Conservation (phyloP, 64 coral and sea anemone genomes). For the Stylophora pistillata region DNA sequence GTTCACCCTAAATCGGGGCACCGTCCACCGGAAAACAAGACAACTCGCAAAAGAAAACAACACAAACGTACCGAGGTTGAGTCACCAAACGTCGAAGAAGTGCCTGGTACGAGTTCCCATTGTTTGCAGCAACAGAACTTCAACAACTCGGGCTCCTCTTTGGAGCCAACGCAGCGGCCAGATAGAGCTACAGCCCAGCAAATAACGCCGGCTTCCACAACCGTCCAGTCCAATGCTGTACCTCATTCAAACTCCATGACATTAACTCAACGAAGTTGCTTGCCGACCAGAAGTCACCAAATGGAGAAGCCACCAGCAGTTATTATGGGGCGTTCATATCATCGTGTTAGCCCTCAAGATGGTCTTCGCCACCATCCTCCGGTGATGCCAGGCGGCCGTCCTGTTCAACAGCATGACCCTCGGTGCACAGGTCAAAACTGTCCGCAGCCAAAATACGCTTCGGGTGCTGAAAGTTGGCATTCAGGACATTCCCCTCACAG, state of each 20-base stretch:
- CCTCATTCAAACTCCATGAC: not conserved
- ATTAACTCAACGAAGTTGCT: conserved; percentile 15
- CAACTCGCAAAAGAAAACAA: conserved; percentile 26
- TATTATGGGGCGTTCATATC: not conserved
- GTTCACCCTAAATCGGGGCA: conserved; percentile 31
- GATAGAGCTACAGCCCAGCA: conserved; percentile 8
- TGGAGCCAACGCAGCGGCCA: not conserved
- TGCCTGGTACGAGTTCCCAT: not conserved
- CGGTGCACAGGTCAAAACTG: not conserved
- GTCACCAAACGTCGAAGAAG: not conserved
- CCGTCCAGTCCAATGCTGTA: conserved; percentile 4
- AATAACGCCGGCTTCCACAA: not conserved
- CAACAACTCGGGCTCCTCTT: conserved; percentile 1
- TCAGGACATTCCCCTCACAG: not conserved
- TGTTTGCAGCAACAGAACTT: conserved; percentile 14
- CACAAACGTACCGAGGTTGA: not conserved
- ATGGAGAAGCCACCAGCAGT: conserved; percentile 2
- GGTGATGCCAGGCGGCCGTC: not conserved
- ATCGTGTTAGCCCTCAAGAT: not conserved
- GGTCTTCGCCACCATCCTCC: conserved; percentile 4
- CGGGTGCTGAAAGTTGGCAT: not conserved
- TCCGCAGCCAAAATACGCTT: conserved; percentile 22
- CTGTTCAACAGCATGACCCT: not conserved
- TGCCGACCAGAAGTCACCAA: conserved; percentile 12
- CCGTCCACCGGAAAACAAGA: conserved; percentile 15